Conservation (phyloP, 2,797 vertebrate species). For the Lacerta bilineata region DNA sequence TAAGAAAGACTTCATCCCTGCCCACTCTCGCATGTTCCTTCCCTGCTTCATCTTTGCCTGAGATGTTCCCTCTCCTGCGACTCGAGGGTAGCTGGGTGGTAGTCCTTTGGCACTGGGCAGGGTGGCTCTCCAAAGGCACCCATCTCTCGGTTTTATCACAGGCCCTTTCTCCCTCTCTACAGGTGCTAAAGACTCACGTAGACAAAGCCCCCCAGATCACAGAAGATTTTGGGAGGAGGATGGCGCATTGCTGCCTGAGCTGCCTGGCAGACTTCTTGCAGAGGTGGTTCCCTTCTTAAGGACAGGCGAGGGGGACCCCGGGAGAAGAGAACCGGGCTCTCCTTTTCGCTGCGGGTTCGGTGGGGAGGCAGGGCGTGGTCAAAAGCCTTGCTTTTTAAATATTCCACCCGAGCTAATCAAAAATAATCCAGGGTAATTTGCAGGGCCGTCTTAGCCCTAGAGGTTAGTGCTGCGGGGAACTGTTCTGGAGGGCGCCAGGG, state of each 20-base stretch:
- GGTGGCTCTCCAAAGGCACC: accelerated
- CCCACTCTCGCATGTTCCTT: background rate
- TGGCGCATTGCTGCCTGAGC: conserved; percentile 88
- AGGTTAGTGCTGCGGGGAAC: too few species aligned
- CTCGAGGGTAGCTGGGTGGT: too few species aligned
- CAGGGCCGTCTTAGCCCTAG: too few species aligned
- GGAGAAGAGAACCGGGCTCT: accelerated
- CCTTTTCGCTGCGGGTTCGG: background rate
- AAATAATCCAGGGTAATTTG: background rate
- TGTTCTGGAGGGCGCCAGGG: too few species aligned
- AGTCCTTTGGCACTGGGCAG: background rate
- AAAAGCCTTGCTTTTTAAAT: background rate
- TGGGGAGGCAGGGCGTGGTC: background rate
- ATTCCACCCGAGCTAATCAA: background rate
- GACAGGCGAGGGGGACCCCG: too few species aligned
- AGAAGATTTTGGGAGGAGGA: conserved; percentile 83
- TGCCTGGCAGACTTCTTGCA: conserved; percentile 91
- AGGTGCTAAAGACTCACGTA: conserved; percentile 89
- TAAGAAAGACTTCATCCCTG: background rate
- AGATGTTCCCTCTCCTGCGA: background rate
- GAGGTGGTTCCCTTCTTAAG: conserved; percentile 77
- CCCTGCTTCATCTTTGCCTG: too few species aligned
- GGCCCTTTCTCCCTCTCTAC: conserved; percentile 20
- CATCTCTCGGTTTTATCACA: accelerated
- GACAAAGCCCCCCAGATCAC: conserved; percentile 88